Conservation (phyloP, 2,113 vertebrate genomes). For the Lepidothrix coronata region DNA sequence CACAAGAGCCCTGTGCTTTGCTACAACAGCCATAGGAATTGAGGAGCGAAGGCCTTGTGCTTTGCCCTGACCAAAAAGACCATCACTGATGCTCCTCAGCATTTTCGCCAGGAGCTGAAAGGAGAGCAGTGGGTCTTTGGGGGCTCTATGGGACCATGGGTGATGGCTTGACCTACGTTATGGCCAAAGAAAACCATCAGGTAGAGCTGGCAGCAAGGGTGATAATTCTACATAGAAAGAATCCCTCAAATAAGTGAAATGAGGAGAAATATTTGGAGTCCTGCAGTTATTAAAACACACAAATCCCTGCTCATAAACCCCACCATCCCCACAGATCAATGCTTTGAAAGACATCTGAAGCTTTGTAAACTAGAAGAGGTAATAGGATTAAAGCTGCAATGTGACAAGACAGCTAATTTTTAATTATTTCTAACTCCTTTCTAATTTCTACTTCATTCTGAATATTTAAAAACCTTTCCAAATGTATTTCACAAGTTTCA, state of each 20-base stretch:
- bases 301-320: background rate
- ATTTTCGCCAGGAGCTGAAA: background rate
- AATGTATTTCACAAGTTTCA: constrained; percentile 49
- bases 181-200: background rate
- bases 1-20: background rate
- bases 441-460: constrained; percentile 42
- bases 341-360: background rate
- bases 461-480: constrained; percentile 59
- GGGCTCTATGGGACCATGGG: rapidly evolving
- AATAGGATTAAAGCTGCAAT: constrained; percentile 30
- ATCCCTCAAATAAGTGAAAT: background rate
- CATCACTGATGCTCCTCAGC: background rate
- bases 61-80: background rate
- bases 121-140: background rate
- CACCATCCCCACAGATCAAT: background rate
- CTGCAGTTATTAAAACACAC: background rate
- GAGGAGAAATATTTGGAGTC: background rate
- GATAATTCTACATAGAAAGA: background rate
- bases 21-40: background rate
- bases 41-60: background rate
- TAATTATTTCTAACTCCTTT: constrained; percentile 48
- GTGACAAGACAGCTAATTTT: constrained; percentile 34
- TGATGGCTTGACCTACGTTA: background rate
- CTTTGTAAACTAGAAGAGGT: constrained; percentile 20
- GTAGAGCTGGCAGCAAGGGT: rapidly evolving